These are phyloP conservation scores for Phragmatobia fuliginosa DNA, from an alignment of 2,888 invertebrate genomes.

Conservation along the genomic window DNA sequence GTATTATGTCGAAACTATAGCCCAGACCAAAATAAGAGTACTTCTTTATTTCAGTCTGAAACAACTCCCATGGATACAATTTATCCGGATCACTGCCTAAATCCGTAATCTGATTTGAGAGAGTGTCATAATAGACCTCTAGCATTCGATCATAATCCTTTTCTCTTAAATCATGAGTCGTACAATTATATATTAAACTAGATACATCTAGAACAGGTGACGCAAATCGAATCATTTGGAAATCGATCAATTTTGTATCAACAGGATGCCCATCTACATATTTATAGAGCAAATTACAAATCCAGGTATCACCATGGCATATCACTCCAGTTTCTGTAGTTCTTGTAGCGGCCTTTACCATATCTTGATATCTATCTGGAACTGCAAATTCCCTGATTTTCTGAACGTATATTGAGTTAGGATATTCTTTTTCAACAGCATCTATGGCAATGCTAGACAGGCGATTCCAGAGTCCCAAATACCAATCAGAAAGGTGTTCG, in stretches of 20 bases:
- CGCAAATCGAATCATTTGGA: slow-evolving; percentile 88
- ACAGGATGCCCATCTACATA: slow-evolving; percentile 60
- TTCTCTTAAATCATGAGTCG: slow-evolving; percentile 85
- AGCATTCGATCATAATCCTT: slow-evolving; percentile 87
- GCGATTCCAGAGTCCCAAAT: slow-evolving; percentile 82
- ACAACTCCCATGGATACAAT: slow-evolving; percentile 82
- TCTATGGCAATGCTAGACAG: slow-evolving; percentile 86
- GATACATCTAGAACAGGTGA: slow-evolving; percentile 87
- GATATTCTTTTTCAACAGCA: slow-evolving; percentile 88
- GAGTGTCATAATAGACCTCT: slow-evolving; percentile 85
- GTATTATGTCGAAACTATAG: slow-evolving; percentile 88
- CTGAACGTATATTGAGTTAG: slow-evolving; percentile 85
- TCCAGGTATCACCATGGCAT: slow-evolving; percentile 91
- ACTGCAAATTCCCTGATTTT: slow-evolving; percentile 84
- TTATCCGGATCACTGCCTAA: slow-evolving; percentile 87
- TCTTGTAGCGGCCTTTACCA: slow-evolving; percentile 73
- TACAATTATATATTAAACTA: slow-evolving; percentile 87
- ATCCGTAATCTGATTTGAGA: slow-evolving; percentile 83
- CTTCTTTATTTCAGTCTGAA: slow-evolving; percentile 85
- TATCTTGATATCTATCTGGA: slow-evolving; percentile 83
- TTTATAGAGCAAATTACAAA: slow-evolving; percentile 90
- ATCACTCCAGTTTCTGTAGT: slow-evolving; percentile 83
- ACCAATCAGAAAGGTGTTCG: slow-evolving; percentile 86
- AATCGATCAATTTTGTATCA: slow-evolving; percentile 89
- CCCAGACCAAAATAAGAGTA: slow-evolving; percentile 86